Base-by-base conservation (phyloP, 2,797 vertebrate genomes). In the Perodicticus potto region DNA sequence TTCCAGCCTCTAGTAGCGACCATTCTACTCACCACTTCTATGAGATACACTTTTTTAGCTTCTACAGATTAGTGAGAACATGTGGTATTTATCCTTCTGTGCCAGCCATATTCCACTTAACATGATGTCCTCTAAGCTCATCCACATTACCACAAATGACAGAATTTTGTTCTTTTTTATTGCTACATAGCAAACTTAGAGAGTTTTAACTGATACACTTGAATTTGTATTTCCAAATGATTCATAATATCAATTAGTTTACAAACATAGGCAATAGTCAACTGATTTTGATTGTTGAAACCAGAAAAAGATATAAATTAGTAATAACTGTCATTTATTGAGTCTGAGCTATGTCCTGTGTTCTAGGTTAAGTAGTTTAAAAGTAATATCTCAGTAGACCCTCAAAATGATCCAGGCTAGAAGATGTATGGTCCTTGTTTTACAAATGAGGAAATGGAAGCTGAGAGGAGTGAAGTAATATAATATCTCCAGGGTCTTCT, bases 251-350 rank as follows among this genome's bases (percentile, higher is more conserved):
- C 49, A 84, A 0, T 80, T 87, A 63, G 29, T 37, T 86, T 89
- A 70, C 27, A 89, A 87, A 84, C 49, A 61, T 45, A 90, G 37
- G 45, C 94, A 80, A 55, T 53, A 92, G 53, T 67, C 2, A 25
- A 85, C 87, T 72, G 40, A 12, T 73, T 81, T 89, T 43, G 88
- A 25, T 27, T 90, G 13, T 29, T 85, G 45, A 81, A 94, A 85
- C 40, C 45, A 69, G 94, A 81, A 73, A 87, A 95, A 72, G 77
- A 87, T 63, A 73, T 32, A 65, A 89, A 86, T 76, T 83, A 83
- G n/a, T 96, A 93, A 83, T 91, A 34, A 8, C 22, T 83, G n/a
- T n/a, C 40, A 63, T 22, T 92, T 86, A 55, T 37, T 85, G 72
- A 81, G 57, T 93, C 53, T 12, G 86, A 93, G 23, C 55, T 89